Percentiles rank a stretch among this genome's conserved stretches.
phyloP scores from a whole-genome alignment of 2,888 invertebrate species.

The Lasioglossum lativentre region DNA sequence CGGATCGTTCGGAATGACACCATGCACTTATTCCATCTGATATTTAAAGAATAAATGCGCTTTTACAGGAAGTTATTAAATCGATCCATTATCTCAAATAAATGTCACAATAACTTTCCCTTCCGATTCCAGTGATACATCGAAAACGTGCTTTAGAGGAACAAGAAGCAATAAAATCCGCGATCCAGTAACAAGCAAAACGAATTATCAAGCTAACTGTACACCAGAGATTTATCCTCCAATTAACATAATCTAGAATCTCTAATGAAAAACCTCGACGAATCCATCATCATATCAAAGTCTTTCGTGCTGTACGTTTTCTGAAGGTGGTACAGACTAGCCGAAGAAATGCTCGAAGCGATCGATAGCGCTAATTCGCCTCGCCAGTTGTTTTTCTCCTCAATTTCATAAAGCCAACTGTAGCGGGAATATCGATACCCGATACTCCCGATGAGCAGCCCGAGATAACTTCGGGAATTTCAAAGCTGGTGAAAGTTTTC shows the following conservation, averaged over 20 bases:
- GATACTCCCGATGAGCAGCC: conserved; percentile 9
- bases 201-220: neutral
- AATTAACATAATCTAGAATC: neutral
- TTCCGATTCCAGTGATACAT: neutral
- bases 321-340: neutral
- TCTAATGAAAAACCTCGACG: neutral
- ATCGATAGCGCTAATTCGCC: neutral
- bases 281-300: neutral
- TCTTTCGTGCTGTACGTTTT: neutral
- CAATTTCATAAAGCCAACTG: conserved; percentile 23
- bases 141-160: neutral
- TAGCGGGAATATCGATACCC: conserved; percentile 15
- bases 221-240: neutral
- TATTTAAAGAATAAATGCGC: neutral
- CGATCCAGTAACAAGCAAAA: neutral
- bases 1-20: neutral
- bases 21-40: neutral
- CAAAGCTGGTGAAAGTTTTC: conserved; percentile 76
- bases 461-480: conserved; percentile 43
- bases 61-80: neutral
- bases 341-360: neutral
- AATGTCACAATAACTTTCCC: neutral
- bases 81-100: neutral
- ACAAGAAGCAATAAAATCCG: neutral
- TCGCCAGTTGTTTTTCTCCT: neutral